Evolutionary conservation across 2,888 invertebrate species (phyloP), one percentile per base, ranked within the genome.

Genomic region (Phlogophora meticulosa): DNA sequence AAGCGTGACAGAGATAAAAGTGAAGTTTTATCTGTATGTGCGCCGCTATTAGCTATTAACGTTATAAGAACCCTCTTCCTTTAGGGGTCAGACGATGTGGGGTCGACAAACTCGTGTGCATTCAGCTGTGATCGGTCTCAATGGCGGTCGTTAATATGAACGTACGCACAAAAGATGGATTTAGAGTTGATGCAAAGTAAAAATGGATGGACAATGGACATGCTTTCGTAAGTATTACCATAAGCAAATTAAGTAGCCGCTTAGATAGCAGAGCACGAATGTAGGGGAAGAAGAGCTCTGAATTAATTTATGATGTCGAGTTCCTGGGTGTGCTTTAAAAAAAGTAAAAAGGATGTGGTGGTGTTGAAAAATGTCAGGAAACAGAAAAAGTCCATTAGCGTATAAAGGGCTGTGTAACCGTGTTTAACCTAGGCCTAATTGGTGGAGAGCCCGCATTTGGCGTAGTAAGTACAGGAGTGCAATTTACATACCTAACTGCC

Each of bases 61-160:
- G 89, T 91, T 88, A 88, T 90, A 92, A 92, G 92, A 87, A 87
- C 91, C 91, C 92, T 91, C 91, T 92, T 92, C 91, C 90, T 91
- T 88, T 87, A 85, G 88, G 92, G 92, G 91, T 90, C 92, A 90
- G 86, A 87, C 86, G 86, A 85, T 84, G 86, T 84, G 86, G 87
- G 94, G 93, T 93, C 93, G 86, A 90, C 89, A 89, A 91, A 91
- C 94, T 90, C 87, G 77, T 87, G 91, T 87, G 92, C 92, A 92
- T 90, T 93, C 88, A 93, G 85, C 84, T 84, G 85, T 83, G 80
- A 81, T 81, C 82, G 60, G 61, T 70, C 65, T 87, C 85, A 84
- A 85, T 87, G 84, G 81, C 81, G 77, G 59, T 84, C 83, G 78
- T 87, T 86, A 85, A 83, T 81, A 64, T 56, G 78, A 76, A 65